Percentiles rank a stretch among this genome's conserved stretches.
phyloP scores from a whole-genome alignment of 2,888 invertebrate genomes.

The Lasioglossum zephyrum region DNA sequence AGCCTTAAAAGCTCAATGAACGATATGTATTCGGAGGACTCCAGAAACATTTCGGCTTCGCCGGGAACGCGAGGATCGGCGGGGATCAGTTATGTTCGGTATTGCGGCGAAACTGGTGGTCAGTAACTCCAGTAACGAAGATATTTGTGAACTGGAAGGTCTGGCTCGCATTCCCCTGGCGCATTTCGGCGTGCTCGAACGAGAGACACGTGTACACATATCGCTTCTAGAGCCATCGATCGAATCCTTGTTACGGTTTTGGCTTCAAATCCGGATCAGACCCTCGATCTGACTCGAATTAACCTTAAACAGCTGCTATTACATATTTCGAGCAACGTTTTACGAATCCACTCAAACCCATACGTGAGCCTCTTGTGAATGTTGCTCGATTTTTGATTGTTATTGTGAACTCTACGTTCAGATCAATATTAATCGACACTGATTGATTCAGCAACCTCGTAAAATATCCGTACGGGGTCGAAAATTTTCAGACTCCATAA shows the following conservation, averaged over 20 bases:
- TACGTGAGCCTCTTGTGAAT: not conserved
- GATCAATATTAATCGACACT: too few species aligned
- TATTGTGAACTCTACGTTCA: too few species aligned
- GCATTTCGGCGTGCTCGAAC: slow-evolving; percentile 5
- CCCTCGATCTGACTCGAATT: slow-evolving; percentile 29
- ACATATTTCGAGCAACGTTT: slow-evolving; percentile 29
- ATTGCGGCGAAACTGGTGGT: not conserved
- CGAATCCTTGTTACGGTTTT: slow-evolving; percentile 38
- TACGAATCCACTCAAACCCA: not conserved
- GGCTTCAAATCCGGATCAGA: slow-evolving; percentile 33
- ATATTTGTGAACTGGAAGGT: slow-evolving; percentile 6
- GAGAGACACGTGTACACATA: slow-evolving; percentile 3
- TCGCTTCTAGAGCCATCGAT: slow-evolving; percentile 30
- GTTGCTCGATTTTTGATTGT: too few species aligned
- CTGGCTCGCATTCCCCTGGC: not conserved
- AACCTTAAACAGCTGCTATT: slow-evolving; percentile 33
- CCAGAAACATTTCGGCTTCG: not conserved
- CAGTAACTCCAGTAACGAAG: not conserved
- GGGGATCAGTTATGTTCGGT: not conserved
- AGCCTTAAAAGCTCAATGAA: not conserved
- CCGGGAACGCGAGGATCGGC: not conserved
- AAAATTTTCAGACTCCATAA: too few species aligned
- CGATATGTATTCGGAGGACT: not conserved
- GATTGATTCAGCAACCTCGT: too few species aligned
- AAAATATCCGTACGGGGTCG: too few species aligned